phyloP scores from a whole-genome alignment of 2,888 invertebrate species.

The Euproctis similis region DNA sequence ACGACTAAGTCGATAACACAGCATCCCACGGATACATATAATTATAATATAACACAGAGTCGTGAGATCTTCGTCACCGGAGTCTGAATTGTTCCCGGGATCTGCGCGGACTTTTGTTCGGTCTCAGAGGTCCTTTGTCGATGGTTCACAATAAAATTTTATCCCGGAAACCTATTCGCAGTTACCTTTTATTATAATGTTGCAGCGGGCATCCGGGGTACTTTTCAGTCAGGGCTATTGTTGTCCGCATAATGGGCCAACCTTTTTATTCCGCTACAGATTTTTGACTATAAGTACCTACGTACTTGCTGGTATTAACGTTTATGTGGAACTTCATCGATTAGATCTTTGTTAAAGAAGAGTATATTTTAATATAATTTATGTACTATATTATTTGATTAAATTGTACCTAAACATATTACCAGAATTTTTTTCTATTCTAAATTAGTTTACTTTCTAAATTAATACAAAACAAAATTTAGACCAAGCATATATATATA shows the following conservation, averaged over 20 bases:
- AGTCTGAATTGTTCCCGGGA: constrained; percentile 29
- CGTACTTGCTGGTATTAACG: constrained; percentile 27
- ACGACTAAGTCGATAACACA: too few relatives aligned
- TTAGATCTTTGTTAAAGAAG: too few relatives aligned
- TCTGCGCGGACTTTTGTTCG: constrained; percentile 30
- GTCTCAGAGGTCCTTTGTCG: constrained; percentile 50
- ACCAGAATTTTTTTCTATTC: too few relatives aligned
- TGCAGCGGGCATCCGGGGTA: constrained; percentile 62
- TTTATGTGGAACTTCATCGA: constrained; percentile 27
- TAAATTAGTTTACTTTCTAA: too few relatives aligned
- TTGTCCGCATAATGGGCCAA: constrained; percentile 58
- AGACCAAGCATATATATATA: too few relatives aligned
- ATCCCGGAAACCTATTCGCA: constrained; percentile 69
- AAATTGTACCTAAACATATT: too few relatives aligned
- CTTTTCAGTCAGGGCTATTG: constrained; percentile 58
- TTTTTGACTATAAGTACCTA: constrained; percentile 55
- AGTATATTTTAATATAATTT: too few relatives aligned
- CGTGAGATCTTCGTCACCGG: constrained; percentile 31
- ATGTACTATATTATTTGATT: too few relatives aligned
- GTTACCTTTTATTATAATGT: constrained; percentile 74
- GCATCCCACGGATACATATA: too few relatives aligned
- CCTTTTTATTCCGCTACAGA: constrained; percentile 66
- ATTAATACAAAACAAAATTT: too few relatives aligned
- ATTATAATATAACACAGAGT: constrained; percentile 21
- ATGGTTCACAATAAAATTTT: constrained; percentile 69